These are phyloP conservation scores for Crotalus helleri DNA, from an alignment of 2,113 vertebrate species.

Conservation along the genomic window DNA sequence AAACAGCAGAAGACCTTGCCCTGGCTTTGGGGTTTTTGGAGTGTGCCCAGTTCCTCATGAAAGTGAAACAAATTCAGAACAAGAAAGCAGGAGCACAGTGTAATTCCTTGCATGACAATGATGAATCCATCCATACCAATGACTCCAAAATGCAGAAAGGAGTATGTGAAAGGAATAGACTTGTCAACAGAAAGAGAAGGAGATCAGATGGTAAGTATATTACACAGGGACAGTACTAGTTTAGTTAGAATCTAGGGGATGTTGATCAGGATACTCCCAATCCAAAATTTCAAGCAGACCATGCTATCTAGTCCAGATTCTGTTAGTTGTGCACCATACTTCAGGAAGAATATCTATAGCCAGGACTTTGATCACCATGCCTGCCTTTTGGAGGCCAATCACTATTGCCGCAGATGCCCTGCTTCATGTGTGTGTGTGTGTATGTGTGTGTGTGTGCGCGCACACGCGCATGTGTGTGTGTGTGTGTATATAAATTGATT, in stretches of 20 bases:
- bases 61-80: constrained; percentile 59
- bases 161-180: constrained; percentile 30
- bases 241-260: background rate
- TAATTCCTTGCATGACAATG: background rate
- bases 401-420: too few relatives aligned
- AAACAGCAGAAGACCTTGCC: constrained; percentile 77
- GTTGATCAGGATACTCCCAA: background rate
- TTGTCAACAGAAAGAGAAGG: constrained; percentile 64
- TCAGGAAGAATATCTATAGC: background rate
- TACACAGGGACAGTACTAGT: background rate
- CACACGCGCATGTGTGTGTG: too few relatives aligned
- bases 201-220: constrained; percentile 43
- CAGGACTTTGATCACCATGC: too few relatives aligned
- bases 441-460: too few relatives aligned
- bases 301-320: background rate
- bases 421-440: too few relatives aligned
- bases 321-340: background rate
- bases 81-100: constrained; percentile 37
- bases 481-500: too few relatives aligned
- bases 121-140: background rate
- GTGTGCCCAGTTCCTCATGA: constrained; percentile 73
- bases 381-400: too few relatives aligned
- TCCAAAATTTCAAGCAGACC: background rate
- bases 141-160: constrained; percentile 53
- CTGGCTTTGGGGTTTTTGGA: constrained; percentile 70